Evolutionary conservation across 1,140 invertebrate species (phyloP), one percentile per base, ranked within the genome.

Genomic region (Drosophila littoralis): DNA sequence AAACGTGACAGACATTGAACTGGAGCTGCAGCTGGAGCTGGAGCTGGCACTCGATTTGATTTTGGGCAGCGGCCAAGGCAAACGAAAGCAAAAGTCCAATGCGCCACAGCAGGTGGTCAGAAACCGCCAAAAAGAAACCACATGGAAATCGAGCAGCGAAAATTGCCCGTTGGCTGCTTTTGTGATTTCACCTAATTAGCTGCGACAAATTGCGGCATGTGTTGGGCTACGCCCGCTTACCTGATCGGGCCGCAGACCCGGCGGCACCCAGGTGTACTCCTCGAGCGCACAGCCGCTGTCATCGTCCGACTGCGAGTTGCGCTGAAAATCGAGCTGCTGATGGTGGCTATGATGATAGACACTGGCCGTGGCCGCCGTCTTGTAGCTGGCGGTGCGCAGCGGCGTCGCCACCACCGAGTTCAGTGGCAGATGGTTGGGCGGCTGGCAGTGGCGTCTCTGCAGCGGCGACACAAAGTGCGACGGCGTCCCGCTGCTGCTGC

Each of bases 211-310:
- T 75, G 80, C 63, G 15, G 57, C 54, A 50, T 70, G 72, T 80
- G 65, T 33, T 43, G 36, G 13, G 36, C 28, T 38, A 45, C 46
- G 48, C 38, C 51, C 38, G 8, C 35, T 36, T 93, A 99, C 98
- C 95, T 98, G 98, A 93, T 99, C 98, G 6, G 98, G 98, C 92
- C 98, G 96, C 3, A 99, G 94, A 67, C 98, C 98, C 5, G 97
- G 97, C 40, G 98, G 98, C 54, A 99, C 97, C 98, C 98, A 99
- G 0, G 98, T 98, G 93, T 99, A 99, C 92, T 99, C 98, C 91
- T 99, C 98, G 52, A 99, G 93, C 8, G 98, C 98, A 91, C 98
- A 99, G 8, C 98, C 98, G 43, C 97, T 98, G 93, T 99, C 98
- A 92, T 99, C 98, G 92, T 99, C 98, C 58, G 97, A 98, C 88